Evolutionary conservation across 2,113 vertebrate genomes (phyloP).

Genomic region (Ranitomeya imitator): DNA sequence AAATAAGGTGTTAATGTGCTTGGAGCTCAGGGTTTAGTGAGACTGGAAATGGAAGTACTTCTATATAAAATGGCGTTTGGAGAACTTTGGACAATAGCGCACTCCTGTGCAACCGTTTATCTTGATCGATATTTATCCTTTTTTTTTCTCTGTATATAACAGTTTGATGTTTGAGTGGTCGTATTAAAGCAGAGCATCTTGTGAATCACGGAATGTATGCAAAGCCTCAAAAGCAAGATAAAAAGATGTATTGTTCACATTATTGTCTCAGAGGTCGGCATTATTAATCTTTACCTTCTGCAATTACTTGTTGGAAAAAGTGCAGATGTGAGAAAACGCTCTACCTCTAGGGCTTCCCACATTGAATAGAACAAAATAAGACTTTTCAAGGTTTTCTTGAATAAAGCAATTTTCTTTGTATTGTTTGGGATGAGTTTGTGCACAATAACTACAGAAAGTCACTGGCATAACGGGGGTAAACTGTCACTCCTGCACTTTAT

Average conservation of each 20-base stretch:
- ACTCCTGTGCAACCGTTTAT: not conserved
- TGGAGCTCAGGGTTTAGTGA: too few relatives aligned
- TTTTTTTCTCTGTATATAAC: not conserved
- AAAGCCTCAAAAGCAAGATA: not conserved
- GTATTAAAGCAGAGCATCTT: not conserved
- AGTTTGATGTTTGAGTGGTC: not conserved
- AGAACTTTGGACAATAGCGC: not conserved
- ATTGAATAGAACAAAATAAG: constrained; percentile 13
- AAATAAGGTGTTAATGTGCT: too few relatives aligned
- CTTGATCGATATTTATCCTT: not conserved
- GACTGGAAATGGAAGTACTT: not conserved
- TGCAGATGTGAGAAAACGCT: not conserved
- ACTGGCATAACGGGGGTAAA: not conserved
- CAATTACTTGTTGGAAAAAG: constrained; percentile 13
- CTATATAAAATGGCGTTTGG: not conserved
- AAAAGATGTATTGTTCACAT: constrained; percentile 2
- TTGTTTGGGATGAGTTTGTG: not conserved
- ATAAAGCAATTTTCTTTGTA: constrained; percentile 2
- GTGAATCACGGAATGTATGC: not conserved
- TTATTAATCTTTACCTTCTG: constrained; percentile 14
- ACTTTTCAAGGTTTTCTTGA: constrained; percentile 26
- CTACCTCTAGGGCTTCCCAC: not conserved
- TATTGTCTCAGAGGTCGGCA: constrained; percentile 11
- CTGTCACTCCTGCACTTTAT: not conserved
- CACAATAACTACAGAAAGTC: not conserved